Evolutionary conservation across 2,113 vertebrate species (phyloP).

Genomic region (Lepidothrix coronata): DNA sequence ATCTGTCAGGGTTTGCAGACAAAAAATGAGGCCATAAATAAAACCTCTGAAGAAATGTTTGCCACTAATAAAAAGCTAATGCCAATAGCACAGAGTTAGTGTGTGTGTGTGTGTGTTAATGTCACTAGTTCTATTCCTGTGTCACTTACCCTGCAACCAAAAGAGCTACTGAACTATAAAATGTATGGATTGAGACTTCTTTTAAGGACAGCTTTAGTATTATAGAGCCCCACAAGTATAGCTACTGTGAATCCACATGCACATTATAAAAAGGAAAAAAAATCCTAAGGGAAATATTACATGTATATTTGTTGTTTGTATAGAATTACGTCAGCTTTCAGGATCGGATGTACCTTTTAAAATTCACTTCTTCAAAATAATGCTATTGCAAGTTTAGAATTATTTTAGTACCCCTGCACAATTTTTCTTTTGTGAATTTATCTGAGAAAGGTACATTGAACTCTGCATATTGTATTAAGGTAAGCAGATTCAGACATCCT

Average conservation of each 20-base stretch:
- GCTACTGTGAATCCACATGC: neutral
- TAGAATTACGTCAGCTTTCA: neutral
- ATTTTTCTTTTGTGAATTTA: neutral
- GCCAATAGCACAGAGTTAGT: neutral
- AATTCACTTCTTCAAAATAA: neutral
- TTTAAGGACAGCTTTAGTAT: neutral
- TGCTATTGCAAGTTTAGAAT: neutral
- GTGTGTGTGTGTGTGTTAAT: neutral
- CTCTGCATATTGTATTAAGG: neutral
- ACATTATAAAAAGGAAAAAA: neutral
- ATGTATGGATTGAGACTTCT: neutral
- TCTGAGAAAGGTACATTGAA: neutral
- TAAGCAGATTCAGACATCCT: neutral
- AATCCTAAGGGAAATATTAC: neutral
- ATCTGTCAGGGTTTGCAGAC: neutral
- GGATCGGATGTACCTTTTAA: neutral
- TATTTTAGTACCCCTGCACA: neutral
- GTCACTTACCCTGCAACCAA: neutral
- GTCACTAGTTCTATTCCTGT: neutral
- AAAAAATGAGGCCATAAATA: neutral
- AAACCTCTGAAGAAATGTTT: neutral
- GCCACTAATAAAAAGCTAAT: neutral
- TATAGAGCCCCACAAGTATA: neutral
- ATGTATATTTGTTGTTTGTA: neutral
- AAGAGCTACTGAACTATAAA: neutral